Conservation (phyloP, 2,113 vertebrate genomes). For the Merops nubicus region DNA sequence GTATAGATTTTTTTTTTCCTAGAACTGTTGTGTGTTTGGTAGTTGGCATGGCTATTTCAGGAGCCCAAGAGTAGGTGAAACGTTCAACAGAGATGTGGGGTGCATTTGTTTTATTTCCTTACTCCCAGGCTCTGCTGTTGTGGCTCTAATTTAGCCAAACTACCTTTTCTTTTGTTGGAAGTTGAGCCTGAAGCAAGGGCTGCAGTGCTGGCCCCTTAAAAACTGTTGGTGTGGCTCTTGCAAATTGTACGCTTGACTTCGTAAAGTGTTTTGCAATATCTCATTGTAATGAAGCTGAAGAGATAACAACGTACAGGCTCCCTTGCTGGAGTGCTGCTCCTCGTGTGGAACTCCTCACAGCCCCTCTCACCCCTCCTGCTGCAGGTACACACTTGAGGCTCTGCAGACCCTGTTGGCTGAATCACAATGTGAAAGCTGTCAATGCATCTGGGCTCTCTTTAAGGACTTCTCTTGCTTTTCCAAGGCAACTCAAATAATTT, state of each 20-base stretch:
- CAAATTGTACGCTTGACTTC: conserved; percentile 1
- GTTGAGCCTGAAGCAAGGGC: background rate
- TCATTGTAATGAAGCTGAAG: background rate
- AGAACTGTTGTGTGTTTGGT: background rate
- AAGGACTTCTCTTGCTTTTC: conserved; percentile 12
- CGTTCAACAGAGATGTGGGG: background rate
- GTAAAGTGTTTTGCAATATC: conserved; percentile 45
- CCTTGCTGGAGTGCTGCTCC: background rate
- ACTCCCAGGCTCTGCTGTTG: background rate
- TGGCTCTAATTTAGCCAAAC: background rate
- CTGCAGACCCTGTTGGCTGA: background rate
- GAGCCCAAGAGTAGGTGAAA: background rate
- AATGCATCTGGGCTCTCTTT: conserved; percentile 28
- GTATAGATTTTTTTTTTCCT: background rate
- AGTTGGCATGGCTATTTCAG: background rate
- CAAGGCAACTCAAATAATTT: background rate
- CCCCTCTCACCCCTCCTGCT: background rate
- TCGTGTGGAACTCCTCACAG: background rate
- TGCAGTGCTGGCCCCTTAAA: conserved; percentile 25
- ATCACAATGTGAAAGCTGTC: conserved; percentile 14
- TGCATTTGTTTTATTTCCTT: background rate
- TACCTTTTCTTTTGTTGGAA: background rate
- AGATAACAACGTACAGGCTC: conserved; percentile 16
- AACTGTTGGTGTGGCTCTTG: conserved; percentile 24
- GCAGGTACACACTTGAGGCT: background rate